Evolutionary conservation across 2,888 invertebrate species (phyloP), one percentile per base, ranked within the genome.

Genomic region (Exocentrus adspersus): DNA sequence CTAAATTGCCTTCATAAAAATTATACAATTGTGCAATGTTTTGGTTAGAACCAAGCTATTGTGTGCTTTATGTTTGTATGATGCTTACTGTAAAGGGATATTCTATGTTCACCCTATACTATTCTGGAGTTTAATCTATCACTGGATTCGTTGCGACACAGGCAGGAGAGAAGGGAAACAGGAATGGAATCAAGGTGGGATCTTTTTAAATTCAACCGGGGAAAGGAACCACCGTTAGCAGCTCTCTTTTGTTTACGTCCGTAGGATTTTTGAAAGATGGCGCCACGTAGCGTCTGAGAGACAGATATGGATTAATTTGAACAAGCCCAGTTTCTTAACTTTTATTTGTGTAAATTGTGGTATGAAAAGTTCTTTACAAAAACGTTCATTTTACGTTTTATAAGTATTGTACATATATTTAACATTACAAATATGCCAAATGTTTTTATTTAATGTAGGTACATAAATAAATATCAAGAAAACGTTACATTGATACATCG

Each of bases 11-110:
- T 19, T 16, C 6, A 20, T 51, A 21, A 7, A 37, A 54, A 54
- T 43, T 28, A 21, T 54, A 14, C 43, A 24, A 54, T 16, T 43
- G 43, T 28, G 7, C 17, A 43, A 21, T 52, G 45, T 60, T 51
- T 51, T 52, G 52, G 59, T 59, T 46, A 30, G 45, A 52, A 17
- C 52, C 51, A 32, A 21, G 19, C 42, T 59, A 43, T 43, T 60
- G 45, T 52, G 37, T 60, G 41, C 21, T 24, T 43, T 43, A 54
- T 54, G 54, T 54, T 54, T 54, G 42, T 54, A 43, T 54, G 21
- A 6, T 43, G 43, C 54, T 24, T 54, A 54, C 43, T 24, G 37
- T 37, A n/a, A 43, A 54, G 54, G 43, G 54, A 42, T 54, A 28
- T 24, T 54, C 24, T 54, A 54, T 17, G 28, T 54, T 54, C 43